Evolutionary conservation across 2,797 vertebrate species (phyloP), one percentile per base, ranked within the genome.

Genomic region (Smutsia gigantea): DNA sequence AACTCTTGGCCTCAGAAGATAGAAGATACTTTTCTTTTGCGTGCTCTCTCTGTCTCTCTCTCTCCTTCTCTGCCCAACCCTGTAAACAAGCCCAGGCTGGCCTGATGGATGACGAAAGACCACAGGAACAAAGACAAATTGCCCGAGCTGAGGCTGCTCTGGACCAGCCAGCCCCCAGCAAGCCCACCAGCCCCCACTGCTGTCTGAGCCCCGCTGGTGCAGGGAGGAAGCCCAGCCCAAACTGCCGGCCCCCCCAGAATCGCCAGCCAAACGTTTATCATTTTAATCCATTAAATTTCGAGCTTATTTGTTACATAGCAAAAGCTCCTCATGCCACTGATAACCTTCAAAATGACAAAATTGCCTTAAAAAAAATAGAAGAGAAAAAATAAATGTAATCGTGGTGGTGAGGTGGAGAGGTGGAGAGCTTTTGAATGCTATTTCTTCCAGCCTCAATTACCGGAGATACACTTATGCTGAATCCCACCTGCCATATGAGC

Each of bases 321-420:
- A 51, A 97, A 95, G 25, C 42, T 7, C 19, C 10, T 85, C 59
- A 8, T 25, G 27, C 23, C 55, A 29, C 10, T 29, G 42, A 72
- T 71, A 87, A n/a, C 72, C 92, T 87, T 87, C 64, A 90, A 89
- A 78, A 87, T 69, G 42, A 55, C 27, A 95, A 94, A 84, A 92
- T 66, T n/a, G 37, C 34, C 29, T 71, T 90, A 42, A 87, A 94
- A 74, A 49, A 72, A 72, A 94, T 12, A 63, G n/a, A 94, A 64
- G 15, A 55, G 29, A 46, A 68, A 75, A 21, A 37, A 49, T 15
- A 69, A 51, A 51, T 75, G 82, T 49, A 10, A 46, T 46, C 11
- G 46, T 5, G 29, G 5, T 11, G 3, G 27, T 7, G 4, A 27
- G 4, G 10, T 9, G 18, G 4, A 25, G 5, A 13, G 57, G 2